Evolutionary conservation across 1,140 invertebrate genomes (phyloP).

Genomic region (Pseudoatta argentina): DNA sequence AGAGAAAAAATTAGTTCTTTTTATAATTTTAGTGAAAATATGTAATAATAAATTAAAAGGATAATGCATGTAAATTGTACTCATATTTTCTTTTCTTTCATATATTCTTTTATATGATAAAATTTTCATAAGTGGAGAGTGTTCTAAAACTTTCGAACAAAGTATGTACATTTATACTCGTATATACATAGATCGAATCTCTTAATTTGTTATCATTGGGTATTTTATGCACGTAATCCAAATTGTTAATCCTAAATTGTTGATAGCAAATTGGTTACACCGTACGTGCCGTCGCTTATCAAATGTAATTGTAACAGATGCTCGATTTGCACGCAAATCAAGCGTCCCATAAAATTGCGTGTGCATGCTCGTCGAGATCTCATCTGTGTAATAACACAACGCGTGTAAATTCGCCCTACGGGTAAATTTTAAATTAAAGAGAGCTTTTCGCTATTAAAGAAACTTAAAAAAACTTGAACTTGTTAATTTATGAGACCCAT

Average conservation of each 20-base stretch:
- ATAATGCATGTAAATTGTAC: too few species aligned
- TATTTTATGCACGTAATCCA: background rate
- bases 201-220: background rate
- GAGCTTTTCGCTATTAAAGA: background rate
- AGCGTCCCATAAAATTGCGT: constrained; percentile 22
- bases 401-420: constrained; percentile 1
- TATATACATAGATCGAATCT: too few species aligned
- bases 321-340: constrained; percentile 17
- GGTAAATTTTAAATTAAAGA: constrained; percentile 43
- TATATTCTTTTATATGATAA: too few species aligned
- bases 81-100: too few species aligned
- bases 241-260: constrained; percentile 34
- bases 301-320: constrained; percentile 42
- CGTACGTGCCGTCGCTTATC: background rate
- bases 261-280: constrained; percentile 19
- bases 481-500: constrained; percentile 9
- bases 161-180: too few species aligned
- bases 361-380: constrained; percentile 24
- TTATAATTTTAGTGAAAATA: too few species aligned
- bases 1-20: too few species aligned
- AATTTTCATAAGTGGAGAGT: too few species aligned
- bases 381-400: constrained; percentile 30
- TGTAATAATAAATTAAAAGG: too few species aligned
- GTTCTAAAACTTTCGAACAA: too few species aligned
- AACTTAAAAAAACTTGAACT: background rate